Evolutionary conservation across 2,888 invertebrate genomes (phyloP).

Genomic region (Alsophila aescularia): DNA sequence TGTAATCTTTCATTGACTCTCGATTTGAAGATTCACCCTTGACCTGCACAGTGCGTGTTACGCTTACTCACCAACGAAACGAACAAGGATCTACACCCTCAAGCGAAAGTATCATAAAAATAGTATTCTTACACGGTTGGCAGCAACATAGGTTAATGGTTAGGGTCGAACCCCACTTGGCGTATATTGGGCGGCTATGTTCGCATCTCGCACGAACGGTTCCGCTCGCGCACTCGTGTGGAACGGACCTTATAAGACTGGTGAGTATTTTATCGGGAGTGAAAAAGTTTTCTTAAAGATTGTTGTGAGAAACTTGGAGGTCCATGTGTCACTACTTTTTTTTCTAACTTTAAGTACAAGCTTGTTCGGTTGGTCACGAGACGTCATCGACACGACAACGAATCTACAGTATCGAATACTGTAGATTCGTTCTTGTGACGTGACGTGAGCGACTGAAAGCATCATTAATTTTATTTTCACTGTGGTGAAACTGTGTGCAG

Average conservation of each 20-base stretch:
- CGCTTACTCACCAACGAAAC: constrained; percentile 16
- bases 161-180: constrained; percentile 43
- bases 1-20: too few species aligned
- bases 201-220: constrained; percentile 64
- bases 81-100: constrained; percentile 14
- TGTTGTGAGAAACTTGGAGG: constrained; percentile 3
- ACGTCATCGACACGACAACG: too few species aligned
- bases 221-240: constrained; percentile 59
- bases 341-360: too few species aligned
- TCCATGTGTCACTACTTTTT: too few species aligned
- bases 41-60: background rate
- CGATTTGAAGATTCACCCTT: background rate
- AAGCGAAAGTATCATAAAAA: constrained; percentile 35
- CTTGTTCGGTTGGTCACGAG: too few species aligned
- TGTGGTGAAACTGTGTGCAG: too few species aligned
- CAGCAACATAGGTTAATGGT: constrained; percentile 36
- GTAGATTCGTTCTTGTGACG: too few species aligned
- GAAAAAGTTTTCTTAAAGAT: constrained; percentile 21
- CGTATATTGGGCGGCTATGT: constrained; percentile 74
- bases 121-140: constrained; percentile 37
- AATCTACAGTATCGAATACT: too few species aligned
- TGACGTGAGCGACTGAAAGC: too few species aligned
- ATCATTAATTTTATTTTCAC: too few species aligned
- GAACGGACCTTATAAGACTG: constrained; percentile 49
- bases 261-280: constrained; percentile 28